Base-by-base conservation (phyloP, 1,140 invertebrate genomes). In the Anastatus disparis region DNA sequence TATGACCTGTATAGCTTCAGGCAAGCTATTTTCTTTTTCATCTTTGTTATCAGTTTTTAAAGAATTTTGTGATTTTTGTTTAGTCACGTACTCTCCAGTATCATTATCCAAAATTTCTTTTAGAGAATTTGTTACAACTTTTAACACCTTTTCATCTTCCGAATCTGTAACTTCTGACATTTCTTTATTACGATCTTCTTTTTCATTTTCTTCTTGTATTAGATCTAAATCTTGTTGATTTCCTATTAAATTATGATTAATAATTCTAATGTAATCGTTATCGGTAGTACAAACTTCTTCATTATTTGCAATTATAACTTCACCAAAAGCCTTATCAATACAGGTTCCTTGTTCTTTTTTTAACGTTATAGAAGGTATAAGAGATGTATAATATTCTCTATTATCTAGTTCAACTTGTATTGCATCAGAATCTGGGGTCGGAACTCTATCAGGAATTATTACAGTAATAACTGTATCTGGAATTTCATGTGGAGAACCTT, bases 381-480 rank as follows among this genome's bases (percentile, higher is more conserved):
- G 64, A 26, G 58, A 64, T 6, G 65, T 56, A 2, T 15, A 56
- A 7, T 70, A 17, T 13, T 46, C 10, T 0, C 53, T 64, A 52
- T 78, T 61, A 8, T 75, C 74, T 4, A 76, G n/a, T 55, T 75
- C 72, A 0, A 76, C 71, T 42, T 76, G 53, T 20, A 79, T 17
- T 24, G 15, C 68, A 8, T 78, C 73, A 1, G 72, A 75, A 8
- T 73, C 53, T 6, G 77, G 73, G 1, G 75, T 71, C 2, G 69
- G 10, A 12, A 46, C 44, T 35, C 74, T 77, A 1, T 83, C 80
- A 0, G 84, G 82, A 29, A 86, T 83, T 50, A 86, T 81, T 0
- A 86, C 83, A 0, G 84, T 86, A 4, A 81, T 85, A 0, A 86
- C 79, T 0, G 75, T 75, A 56, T 86, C 83, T 8, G 84, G 84